Percentiles rank a stretch among this genome's conserved stretches.
These are phyloP conservation scores for Macquaria australasica DNA, from an alignment of 2,113 vertebrate genomes.

Conservation along the genomic window DNA sequence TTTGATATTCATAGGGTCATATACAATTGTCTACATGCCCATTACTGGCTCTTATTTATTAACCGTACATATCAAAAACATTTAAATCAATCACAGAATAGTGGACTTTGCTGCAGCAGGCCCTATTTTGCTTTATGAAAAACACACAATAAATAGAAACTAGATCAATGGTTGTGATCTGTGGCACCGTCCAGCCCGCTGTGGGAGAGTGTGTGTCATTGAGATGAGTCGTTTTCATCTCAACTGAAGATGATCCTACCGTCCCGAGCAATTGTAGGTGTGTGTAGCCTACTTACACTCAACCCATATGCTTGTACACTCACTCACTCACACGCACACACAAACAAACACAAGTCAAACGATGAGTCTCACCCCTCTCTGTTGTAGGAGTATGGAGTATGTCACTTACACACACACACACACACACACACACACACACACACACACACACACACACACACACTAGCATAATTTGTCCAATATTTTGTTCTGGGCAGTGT, in stretches of 20 bases:
- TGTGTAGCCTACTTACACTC: conserved; percentile 34
- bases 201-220: conserved; percentile 10
- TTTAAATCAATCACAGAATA: neutral
- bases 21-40: neutral
- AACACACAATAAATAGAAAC: neutral
- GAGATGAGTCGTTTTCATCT: conserved; percentile 43
- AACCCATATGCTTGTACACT: conserved; percentile 45
- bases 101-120: neutral
- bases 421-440: conserved; percentile 35
- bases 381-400: conserved; percentile 42
- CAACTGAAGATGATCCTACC: conserved; percentile 28
- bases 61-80: neutral
- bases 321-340: conserved; percentile 26
- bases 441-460: conserved; percentile 44
- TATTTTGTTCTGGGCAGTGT: conserved; percentile 78
- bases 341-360: conserved; percentile 40
- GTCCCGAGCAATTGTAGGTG: conserved; percentile 20
- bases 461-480: conserved; percentile 69
- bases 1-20: neutral
- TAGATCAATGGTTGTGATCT: conserved; percentile 9
- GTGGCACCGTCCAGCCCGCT: neutral
- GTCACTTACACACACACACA: conserved; percentile 12
- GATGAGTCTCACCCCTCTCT: conserved; percentile 37
- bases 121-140: neutral
- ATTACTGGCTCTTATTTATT: neutral